phyloP scores from a whole-genome alignment of 2,113 vertebrate genomes.

The Poecilia latipinna region DNA sequence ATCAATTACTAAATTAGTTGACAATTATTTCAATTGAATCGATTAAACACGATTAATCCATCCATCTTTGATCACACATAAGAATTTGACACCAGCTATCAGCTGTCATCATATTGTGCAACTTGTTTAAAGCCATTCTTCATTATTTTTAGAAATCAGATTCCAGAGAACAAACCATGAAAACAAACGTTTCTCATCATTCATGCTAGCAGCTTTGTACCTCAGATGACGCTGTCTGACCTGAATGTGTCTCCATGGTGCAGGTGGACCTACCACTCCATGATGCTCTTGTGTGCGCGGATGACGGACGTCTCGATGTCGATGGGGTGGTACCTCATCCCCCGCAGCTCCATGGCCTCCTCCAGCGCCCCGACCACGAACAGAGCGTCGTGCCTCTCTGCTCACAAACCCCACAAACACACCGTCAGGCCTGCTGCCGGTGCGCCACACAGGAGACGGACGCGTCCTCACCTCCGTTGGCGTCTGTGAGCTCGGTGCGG shows the following conservation, averaged over 20 bases:
- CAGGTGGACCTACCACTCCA: conserved; percentile 87
- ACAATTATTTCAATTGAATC: too few relatives aligned
- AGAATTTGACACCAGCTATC: too few relatives aligned
- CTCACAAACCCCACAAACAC: background rate
- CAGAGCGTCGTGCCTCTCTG: conserved; percentile 96
- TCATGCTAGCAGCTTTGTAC: too few relatives aligned
- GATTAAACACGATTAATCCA: too few relatives aligned
- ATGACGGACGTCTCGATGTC: conserved; percentile 99
- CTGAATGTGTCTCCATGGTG: background rate
- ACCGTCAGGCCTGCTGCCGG: rapidly evolving
- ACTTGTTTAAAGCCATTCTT: too few relatives aligned
- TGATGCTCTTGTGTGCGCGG: conserved; percentile 96
- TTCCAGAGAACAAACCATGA: too few relatives aligned
- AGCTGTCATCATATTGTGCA: too few relatives aligned
- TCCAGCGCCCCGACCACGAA: conserved; percentile 98
- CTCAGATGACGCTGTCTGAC: too few relatives aligned
- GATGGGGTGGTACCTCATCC: conserved; percentile 98
- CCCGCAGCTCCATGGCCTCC: conserved; percentile 97
- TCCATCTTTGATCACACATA: too few relatives aligned
- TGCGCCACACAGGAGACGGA: rapidly evolving
- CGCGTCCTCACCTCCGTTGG: conserved; percentile 86
- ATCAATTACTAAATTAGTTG: too few relatives aligned
- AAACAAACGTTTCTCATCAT: too few relatives aligned
- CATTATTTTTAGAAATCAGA: too few relatives aligned
- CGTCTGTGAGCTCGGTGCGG: conserved; percentile 96